phyloP scores from a whole-genome alignment of 2,113 vertebrate genomes.

The Anhinga rufa region DNA sequence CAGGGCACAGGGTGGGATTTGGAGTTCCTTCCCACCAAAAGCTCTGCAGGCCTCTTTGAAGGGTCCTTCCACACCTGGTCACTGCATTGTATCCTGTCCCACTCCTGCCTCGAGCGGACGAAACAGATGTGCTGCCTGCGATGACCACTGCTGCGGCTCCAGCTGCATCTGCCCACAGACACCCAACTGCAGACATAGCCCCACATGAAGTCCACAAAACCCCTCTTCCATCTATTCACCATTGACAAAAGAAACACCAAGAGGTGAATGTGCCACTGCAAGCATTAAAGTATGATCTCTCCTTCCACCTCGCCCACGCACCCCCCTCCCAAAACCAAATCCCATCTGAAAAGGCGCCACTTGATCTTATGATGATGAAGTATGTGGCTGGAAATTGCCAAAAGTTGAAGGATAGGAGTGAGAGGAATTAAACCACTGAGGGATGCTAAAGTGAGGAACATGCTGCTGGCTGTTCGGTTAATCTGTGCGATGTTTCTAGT shows the following conservation, averaged over 20 bases:
- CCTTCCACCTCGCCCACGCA: accelerated
- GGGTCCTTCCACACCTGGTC: not conserved
- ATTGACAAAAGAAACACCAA: accelerated
- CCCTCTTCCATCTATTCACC: not conserved
- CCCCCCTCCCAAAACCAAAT: not conserved
- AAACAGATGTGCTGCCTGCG: not conserved
- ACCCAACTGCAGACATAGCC: not conserved
- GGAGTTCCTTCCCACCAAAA: not conserved
- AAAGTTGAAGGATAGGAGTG: not conserved
- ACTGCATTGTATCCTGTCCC: not conserved
- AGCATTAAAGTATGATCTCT: accelerated
- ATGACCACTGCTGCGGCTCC: not conserved
- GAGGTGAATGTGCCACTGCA: not conserved
- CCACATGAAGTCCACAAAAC: accelerated
- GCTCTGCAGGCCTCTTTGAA: not conserved
- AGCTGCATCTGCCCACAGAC: not conserved
- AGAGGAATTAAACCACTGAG: not conserved
- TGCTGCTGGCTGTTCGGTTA: accelerated
- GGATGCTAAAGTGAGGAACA: not conserved
- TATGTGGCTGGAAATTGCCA: not conserved
- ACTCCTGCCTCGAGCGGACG: not conserved
- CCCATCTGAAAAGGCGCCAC: not conserved
- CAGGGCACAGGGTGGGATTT: not conserved
- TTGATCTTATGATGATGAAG: not conserved
- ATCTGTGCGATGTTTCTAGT: accelerated